Evolutionary conservation across 2,797 vertebrate species (phyloP), one percentile per base, ranked within the genome.

Genomic region (Gephyroberyx darwinii): DNA sequence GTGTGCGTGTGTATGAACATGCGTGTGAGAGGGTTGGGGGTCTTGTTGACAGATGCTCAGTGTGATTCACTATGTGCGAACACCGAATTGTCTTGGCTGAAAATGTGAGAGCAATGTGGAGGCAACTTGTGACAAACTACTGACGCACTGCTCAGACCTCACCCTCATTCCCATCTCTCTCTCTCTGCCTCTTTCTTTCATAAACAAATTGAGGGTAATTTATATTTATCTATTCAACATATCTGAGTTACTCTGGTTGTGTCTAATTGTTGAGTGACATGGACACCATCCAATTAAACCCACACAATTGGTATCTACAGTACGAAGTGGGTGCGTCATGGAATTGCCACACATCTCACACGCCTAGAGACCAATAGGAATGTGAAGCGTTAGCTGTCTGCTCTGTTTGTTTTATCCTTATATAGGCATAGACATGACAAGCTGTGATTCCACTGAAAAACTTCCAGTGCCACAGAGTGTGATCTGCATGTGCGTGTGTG

Each of bases 341-440:
- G 85, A 84, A 48, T 82, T 71, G 69, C 65, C 78, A 77, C 78
- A 88, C 72, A 90, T 78, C 78, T 78, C 78, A 88, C 72, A 90
- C 78, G 75, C 78, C 65, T 33, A 55, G 50, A 81, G 78, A 85
- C 86, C 84, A 84, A 90, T 91, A 61, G 66, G 71, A 87, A 80
- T 2, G 68, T 65, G 78, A 75, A 67, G 71, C 69, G 85, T 79
- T 82, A 84, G 82, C 71, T 64, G 71, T 72, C 69, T 68, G 64
- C 68, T 83, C 85, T 58, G 33, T 60, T 63, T 63, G 68, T 85
- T 82, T 81, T 72, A 82, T 84, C 90, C 91, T 88, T 90, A 90
- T 90, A 89, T 92, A 87, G 91, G 26, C 88, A 89, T 92, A 87
- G 91, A 20, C 88, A 90, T 75, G 69, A 62, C 76, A 84, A 67